Percentiles rank a stretch among this genome's conserved stretches.
Evolutionary conservation across 2,888 invertebrate genomes (phyloP).

Genomic region (Hofmannophila pseudospretella): DNA sequence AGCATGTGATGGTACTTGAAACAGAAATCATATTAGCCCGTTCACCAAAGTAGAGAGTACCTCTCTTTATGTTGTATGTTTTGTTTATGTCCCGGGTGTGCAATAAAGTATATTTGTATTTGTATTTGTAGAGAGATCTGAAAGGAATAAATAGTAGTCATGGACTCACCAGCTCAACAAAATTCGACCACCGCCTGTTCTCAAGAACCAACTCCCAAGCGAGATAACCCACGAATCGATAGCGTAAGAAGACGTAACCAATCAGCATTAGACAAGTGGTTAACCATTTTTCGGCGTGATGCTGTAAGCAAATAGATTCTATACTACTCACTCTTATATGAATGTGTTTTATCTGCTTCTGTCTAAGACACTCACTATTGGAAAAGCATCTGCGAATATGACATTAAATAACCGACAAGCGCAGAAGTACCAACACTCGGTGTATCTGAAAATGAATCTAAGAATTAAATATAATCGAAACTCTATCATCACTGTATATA

Average conservation of each 20-base stretch:
- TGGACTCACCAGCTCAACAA: constrained; percentile 51
- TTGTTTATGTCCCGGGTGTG: too few species aligned
- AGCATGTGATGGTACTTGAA: constrained; percentile 60
- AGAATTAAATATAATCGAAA: too few species aligned
- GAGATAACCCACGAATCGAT: constrained; percentile 54
- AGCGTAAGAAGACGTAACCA: constrained; percentile 51
- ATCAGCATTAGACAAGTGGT: constrained; percentile 47
- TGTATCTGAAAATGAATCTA: constrained; percentile 60
- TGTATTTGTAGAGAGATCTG: too few species aligned
- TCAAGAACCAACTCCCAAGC: constrained; percentile 54
- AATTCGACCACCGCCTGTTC: constrained; percentile 41
- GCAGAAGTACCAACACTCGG: constrained; percentile 57
- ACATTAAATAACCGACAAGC: constrained; percentile 56
- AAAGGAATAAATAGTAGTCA: too few species aligned
- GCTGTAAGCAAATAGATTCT: constrained; percentile 38
- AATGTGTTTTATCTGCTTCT: too few species aligned
- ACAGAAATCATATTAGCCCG: too few species aligned
- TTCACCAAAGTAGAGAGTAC: too few species aligned
- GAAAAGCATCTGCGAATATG: constrained; percentile 63
- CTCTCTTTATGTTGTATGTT: too few species aligned
- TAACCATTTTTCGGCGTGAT: constrained; percentile 42
- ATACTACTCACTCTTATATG: too few species aligned
- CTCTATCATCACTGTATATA: too few species aligned
- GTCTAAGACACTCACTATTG: constrained; percentile 42
- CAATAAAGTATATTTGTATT: too few species aligned